Evolutionary conservation across 2,113 vertebrate genomes (phyloP).

Genomic region (Lethenteron reissneri): DNA sequence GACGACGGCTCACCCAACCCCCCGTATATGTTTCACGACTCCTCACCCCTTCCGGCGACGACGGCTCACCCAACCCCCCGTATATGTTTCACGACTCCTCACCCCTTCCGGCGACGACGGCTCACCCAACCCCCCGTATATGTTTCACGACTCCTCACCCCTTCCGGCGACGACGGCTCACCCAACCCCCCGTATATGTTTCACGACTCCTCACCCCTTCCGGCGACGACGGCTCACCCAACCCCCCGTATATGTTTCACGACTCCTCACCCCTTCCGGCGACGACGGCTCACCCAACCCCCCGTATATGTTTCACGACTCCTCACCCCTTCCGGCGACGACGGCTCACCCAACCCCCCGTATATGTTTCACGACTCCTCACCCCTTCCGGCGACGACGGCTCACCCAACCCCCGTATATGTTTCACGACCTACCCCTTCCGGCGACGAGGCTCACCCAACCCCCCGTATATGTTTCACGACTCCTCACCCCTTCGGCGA

Average conservation of each 20-base stretch:
- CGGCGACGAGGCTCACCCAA: no score
- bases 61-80: background rate
- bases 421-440: background rate
- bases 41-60: background rate
- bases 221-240: background rate
- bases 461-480: background rate
- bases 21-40: slow-evolving; percentile 11
- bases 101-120: background rate
- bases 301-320: background rate
- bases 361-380: background rate
- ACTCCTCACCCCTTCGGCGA: background rate
- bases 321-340: background rate
- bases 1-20: background rate
- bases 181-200: background rate
- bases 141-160: background rate
- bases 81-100: slow-evolving; percentile 11
- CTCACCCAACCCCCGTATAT: background rate
- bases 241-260: background rate
- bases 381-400: background rate
- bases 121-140: slow-evolving; percentile 11
- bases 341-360: background rate
- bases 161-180: background rate
- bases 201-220: background rate
- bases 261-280: background rate
- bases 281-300: background rate